Base-by-base conservation (phyloP, 2,113 vertebrate genomes). In the Brachionichthys hirsutus region DNA sequence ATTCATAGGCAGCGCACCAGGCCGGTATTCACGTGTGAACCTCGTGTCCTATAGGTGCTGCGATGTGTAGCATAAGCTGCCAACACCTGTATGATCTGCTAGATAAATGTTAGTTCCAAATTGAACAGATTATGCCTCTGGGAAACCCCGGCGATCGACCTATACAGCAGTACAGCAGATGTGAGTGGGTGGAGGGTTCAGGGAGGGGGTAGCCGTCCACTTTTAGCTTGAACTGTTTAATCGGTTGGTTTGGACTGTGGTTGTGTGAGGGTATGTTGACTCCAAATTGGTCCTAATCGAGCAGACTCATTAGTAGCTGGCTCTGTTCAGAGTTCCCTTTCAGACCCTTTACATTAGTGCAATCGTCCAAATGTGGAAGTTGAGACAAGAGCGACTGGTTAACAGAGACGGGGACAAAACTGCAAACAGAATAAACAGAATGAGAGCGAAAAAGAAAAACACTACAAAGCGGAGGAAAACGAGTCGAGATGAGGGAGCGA, bases 281-380 rank as follows among this genome's bases (percentile, higher is more conserved):
- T 88, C 73, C 11, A 75, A 83, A 81, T 85, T 89, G 82, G 83
- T 86, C 87, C 80, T 80, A 81, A 89, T 86, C 47, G 76, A 82
- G 80, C 65, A 70, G 64, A 78, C 84, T 90, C 88, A 90, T 91
- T 91, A 91, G 85, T 58, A 41, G 67, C 77, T 83, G 86, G 87
- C 86, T 78, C 51, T 75, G 82, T 75, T 80, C 59, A 78, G 76
- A 75, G 80, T 89, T 86, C 81, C 77, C 82, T 48, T 48, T 61
- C 67, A 73, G 69, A 66, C 74, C 30, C 45, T 55, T 79, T 64
- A 62, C 75, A 82, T 85, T 72, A 81, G 81, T 78, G 75, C 87
- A 89, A 89, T 86, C 61, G 73, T 68, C 77, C 81, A 82, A 82
- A 89, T 77, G 82, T 77, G 74, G 74, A 82, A 73, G 65, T 67